These are phyloP conservation scores for Sardinella longiceps DNA, from an alignment of 2,797 vertebrate species.

Conservation along the genomic window DNA sequence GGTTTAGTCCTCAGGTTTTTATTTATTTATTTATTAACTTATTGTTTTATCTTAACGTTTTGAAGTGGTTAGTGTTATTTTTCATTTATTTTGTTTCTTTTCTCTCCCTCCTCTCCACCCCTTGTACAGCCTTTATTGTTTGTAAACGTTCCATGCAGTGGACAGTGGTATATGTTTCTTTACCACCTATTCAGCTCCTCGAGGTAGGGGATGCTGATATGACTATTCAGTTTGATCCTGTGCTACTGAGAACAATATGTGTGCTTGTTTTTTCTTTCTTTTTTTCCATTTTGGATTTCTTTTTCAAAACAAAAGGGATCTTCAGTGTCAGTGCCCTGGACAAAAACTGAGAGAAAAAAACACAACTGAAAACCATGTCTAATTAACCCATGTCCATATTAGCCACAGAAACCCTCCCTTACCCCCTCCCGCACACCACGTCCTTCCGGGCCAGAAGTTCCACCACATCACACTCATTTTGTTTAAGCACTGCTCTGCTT, in stretches of 20 bases:
- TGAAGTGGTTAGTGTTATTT: conserved; percentile 51
- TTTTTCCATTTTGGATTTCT: not conserved
- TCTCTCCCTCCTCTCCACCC: conserved; percentile 30
- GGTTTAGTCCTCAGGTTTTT: conserved; percentile 73
- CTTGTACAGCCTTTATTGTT: conserved; percentile 57
- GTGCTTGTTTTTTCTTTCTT: not conserved
- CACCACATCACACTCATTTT: not conserved
- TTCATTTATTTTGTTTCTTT: conserved; percentile 28
- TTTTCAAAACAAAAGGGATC: not conserved
- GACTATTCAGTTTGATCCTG: not conserved
- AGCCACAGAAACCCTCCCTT: not conserved
- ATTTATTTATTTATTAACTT: conserved; percentile 79
- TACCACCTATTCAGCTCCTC: not conserved
- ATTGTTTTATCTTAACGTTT: conserved; percentile 66
- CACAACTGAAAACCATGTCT: not conserved
- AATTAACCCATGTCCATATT: not conserved
- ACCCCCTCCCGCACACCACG: not conserved
- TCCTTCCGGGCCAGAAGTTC: not conserved
- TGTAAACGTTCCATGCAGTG: conserved; percentile 18
- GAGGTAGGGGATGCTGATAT: not conserved
- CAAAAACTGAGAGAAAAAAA: conserved; percentile 2
- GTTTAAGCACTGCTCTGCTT: not conserved
- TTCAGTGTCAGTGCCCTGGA: not conserved
- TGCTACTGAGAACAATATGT: conserved; percentile 13
- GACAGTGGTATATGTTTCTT: not conserved